Base-by-base conservation (phyloP, 1,140 invertebrate genomes). In the Zaprionus vittiger region DNA sequence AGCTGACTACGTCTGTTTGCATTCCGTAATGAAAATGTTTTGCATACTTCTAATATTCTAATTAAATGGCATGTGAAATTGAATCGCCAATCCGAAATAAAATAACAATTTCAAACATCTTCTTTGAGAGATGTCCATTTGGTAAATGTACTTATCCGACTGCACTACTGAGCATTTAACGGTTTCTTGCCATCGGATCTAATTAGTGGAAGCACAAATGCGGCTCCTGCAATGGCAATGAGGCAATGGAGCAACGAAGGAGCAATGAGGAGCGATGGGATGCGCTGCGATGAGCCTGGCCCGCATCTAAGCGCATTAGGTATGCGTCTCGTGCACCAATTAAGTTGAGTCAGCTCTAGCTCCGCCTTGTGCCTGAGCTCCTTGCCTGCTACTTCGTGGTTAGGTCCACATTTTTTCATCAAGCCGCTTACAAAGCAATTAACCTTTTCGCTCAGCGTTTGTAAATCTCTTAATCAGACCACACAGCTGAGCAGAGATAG, bases 281-380 rank as follows among this genome's bases (percentile, higher is more conserved):
- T 47, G 37, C 37, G 38, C 63, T 68, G 64, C 73, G 56, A 62
- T 73, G 61, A 64, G 69, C 78, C 55, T 64, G 66, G 67, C 55
- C 77, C 71, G 73, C 82, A 72, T 80, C 80, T 87, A 87, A 87
- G 83, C 83, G 83, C 84, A 87, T 87, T 87, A 87, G 81, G 84
- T 89, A 89, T 89, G 84, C 84, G 84, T 85, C 78, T 76, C 84
- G 81, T 87, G 81, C 78, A 68, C 81, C 83, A 87, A 87, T 87
- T 87, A 87, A 74, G 85, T 89, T 84, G 81, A 89, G 78, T 87
- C 81, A 80, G 84, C 84, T 55, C 61, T 69, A 49, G n/a, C 49
- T 26, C 34, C 22, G 20, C 34, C 26, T 1, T n/a, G 37, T 22
- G 24, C 73, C 61, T 59, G 68, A 54, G n/a, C 55, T 34, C 26